Evolutionary conservation across 2,888 invertebrate genomes (phyloP).

Genomic region (Amaurobius ferox): DNA sequence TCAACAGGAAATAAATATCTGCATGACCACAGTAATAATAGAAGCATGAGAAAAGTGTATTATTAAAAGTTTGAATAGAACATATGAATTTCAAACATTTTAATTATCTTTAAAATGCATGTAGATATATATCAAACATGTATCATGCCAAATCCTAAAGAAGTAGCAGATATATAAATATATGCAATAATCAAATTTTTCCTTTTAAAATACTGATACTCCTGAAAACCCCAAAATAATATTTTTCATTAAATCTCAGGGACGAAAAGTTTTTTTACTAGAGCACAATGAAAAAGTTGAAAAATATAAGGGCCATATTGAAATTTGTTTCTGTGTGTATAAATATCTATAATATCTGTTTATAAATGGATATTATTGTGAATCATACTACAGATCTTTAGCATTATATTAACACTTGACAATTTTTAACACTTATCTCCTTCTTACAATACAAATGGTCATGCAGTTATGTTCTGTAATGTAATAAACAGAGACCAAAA

Average conservation of each 20-base stretch:
- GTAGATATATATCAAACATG: background rate
- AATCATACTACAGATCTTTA: no score
- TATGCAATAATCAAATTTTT: no score
- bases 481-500: conserved; percentile 1
- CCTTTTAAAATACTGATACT: no score
- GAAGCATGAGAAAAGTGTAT: background rate
- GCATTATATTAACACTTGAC: background rate
- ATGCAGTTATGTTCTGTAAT: background rate
- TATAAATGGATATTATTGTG: no score
- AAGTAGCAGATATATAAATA: no score
- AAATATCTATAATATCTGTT: background rate
- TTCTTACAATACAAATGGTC: background rate
- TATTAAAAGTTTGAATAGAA: no score
- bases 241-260: no score
- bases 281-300: no score
- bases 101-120: background rate
- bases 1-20: conserved; percentile 18
- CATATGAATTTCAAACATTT: background rate
- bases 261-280: no score
- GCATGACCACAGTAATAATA: conserved; percentile 9
- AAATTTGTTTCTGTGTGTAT: background rate
- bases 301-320: no score
- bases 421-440: background rate
- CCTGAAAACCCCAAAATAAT: no score
- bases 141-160: no score